Percentiles rank a stretch among this genome's conserved stretches.
These are phyloP conservation scores for Gila orcuttii DNA, from an alignment of 2,113 vertebrate genomes.

Conservation along the genomic window DNA sequence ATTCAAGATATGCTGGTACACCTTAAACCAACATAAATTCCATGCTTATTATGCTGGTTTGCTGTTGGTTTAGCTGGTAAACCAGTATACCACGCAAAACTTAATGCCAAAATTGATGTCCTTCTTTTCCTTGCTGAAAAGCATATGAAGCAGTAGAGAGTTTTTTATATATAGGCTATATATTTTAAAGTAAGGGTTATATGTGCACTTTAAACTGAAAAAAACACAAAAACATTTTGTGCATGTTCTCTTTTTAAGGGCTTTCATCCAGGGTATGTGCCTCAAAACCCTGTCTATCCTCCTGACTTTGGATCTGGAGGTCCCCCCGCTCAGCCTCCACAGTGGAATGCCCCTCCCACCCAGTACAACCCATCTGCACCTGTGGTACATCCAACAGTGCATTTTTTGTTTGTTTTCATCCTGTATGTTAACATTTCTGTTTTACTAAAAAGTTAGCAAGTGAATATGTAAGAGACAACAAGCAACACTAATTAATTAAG, in stretches of 20 bases:
- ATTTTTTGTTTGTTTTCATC: background rate
- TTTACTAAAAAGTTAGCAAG: background rate
- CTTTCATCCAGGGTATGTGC: background rate
- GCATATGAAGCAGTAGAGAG: too few relatives aligned
- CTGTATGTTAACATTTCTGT: background rate
- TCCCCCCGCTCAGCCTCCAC: slow-evolving; percentile 53
- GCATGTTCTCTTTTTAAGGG: slow-evolving; percentile 3
- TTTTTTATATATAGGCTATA: too few relatives aligned
- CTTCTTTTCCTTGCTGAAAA: too few relatives aligned
- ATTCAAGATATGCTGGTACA: too few relatives aligned
- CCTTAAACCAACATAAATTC: background rate
- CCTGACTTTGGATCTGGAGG: slow-evolving; percentile 39
- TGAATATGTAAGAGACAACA: background rate
- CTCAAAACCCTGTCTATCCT: slow-evolving; percentile 51
- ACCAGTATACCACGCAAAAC: background rate
- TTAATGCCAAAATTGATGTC: background rate
- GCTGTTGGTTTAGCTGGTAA: background rate
- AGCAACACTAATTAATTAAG: background rate
- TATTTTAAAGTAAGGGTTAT: background rate
- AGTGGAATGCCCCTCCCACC: slow-evolving; percentile 57
- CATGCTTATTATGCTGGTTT: background rate
- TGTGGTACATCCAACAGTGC: slow-evolving; percentile 55
- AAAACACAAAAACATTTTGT: background rate
- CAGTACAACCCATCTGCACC: slow-evolving; percentile 56
- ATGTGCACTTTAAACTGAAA: background rate